These are phyloP conservation scores for Drosophila nigricruria DNA, from an alignment of 2,888 invertebrate species.

Conservation along the genomic window DNA sequence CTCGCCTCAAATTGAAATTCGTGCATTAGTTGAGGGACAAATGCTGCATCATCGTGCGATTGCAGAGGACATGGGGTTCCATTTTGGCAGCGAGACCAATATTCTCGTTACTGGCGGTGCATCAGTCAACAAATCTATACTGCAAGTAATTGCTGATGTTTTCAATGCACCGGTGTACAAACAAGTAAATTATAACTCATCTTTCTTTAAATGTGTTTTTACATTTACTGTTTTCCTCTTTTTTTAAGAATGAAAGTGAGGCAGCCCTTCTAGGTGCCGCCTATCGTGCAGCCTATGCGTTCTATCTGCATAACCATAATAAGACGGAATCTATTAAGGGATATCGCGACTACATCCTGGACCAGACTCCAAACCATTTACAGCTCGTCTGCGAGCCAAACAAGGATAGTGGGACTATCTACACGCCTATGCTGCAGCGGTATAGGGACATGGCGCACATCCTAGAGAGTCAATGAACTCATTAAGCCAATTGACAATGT, in stretches of 20 bases:
- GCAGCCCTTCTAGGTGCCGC: constrained; percentile 95
- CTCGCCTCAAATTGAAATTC: constrained; percentile 91
- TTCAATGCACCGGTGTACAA: constrained; percentile 96
- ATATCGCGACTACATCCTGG: constrained; percentile 82
- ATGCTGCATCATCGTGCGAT: constrained; percentile 93
- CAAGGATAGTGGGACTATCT: constrained; percentile 90
- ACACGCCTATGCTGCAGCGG: constrained; percentile 90
- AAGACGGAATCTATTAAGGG: constrained; percentile 57
- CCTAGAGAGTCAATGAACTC: constrained; percentile 52
- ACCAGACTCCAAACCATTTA: constrained; percentile 84
- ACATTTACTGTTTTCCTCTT: neutral
- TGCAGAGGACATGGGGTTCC: constrained; percentile 93
- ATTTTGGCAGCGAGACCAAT: constrained; percentile 88
- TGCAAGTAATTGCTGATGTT: constrained; percentile 96
- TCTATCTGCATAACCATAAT: constrained; percentile 77
- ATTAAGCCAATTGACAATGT: neutral
- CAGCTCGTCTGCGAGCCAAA: constrained; percentile 90
- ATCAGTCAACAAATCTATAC: constrained; percentile 92
- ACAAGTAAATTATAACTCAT: constrained; percentile 86
- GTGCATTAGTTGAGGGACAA: constrained; percentile 97
- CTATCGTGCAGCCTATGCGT: constrained; percentile 89
- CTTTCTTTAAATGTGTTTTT: neutral
- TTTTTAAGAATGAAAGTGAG: constrained; percentile 90
- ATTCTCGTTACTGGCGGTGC: constrained; percentile 98
- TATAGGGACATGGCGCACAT: constrained; percentile 87